Percentiles rank a stretch among this genome's conserved stretches.
Evolutionary conservation across 2,113 vertebrate genomes (phyloP).

Genomic region (Sciurus niger): DNA sequence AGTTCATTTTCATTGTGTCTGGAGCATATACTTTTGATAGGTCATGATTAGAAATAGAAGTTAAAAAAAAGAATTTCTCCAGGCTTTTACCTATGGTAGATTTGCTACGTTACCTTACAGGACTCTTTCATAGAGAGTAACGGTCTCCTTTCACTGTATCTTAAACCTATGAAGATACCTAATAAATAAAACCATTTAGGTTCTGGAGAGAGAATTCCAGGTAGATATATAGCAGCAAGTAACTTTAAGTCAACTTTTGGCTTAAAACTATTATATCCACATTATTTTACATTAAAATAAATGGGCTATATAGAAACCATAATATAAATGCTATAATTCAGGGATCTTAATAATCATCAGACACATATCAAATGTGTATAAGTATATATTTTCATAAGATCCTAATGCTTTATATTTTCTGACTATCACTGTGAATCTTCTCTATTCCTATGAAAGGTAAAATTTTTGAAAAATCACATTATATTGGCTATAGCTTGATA

Average conservation of each 20-base stretch:
- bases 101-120: conserved; percentile 24
- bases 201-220: conserved; percentile 34
- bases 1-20: not conserved
- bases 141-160: not conserved
- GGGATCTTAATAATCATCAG: not conserved
- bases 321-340: conserved; percentile 20
- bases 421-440: not conserved
- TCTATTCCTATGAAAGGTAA: not conserved
- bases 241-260: conserved; percentile 22
- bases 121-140: conserved; percentile 48
- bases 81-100: not conserved
- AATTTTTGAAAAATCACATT: not conserved
- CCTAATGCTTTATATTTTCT: not conserved
- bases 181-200: conserved; percentile 46
- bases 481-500: not conserved
- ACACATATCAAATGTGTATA: not conserved
- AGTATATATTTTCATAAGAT: conserved; percentile 33
- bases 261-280: not conserved
- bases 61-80: conserved; percentile 23
- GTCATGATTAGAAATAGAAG: not conserved
- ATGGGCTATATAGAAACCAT: not conserved
- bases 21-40: conserved; percentile 42
- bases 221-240: not conserved
- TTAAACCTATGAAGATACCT: conserved; percentile 4
- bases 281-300: not conserved